Evolutionary conservation across 2,797 vertebrate species (phyloP).

Genomic region (Semaprochilodus insignis): DNA sequence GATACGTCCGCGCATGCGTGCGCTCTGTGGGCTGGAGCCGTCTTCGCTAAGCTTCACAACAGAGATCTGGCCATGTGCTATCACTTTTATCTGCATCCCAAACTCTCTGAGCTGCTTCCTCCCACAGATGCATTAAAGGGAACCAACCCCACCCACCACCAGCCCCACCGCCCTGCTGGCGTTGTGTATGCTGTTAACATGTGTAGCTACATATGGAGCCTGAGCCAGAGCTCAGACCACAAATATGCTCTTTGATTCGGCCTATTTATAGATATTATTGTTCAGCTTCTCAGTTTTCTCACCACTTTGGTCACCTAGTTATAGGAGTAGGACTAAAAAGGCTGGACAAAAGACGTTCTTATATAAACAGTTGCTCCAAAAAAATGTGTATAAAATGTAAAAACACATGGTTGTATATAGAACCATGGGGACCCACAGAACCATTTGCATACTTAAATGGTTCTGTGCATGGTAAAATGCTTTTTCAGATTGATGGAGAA

Average conservation of each 20-base stretch:
- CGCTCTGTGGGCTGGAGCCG: constrained; percentile 8
- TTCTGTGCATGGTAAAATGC: no score
- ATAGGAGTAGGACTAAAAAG: no score
- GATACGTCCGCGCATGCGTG: constrained; percentile 14
- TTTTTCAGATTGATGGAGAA: no score
- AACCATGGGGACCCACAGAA: no score
- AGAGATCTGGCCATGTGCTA: constrained; percentile 38
- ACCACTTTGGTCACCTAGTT: no score
- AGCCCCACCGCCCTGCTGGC: constrained; percentile 6
- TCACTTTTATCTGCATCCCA: constrained; percentile 37
- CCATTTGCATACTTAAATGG: no score
- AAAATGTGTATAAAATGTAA: no score
- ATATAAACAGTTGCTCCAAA: no score
- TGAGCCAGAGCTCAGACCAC: neutral
- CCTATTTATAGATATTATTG: neutral
- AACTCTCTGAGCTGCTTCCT: constrained; percentile 21
- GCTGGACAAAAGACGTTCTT: no score
- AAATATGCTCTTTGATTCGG: neutral
- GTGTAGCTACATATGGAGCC: neutral
- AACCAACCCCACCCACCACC: constrained; percentile 20
- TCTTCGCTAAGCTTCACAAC: neutral
- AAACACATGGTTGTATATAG: no score
- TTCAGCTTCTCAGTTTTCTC: no score
- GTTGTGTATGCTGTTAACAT: neutral
- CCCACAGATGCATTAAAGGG: constrained; percentile 11